Base-by-base conservation (phyloP, 2,888 invertebrate species). In the Torymus auratus region DNA sequence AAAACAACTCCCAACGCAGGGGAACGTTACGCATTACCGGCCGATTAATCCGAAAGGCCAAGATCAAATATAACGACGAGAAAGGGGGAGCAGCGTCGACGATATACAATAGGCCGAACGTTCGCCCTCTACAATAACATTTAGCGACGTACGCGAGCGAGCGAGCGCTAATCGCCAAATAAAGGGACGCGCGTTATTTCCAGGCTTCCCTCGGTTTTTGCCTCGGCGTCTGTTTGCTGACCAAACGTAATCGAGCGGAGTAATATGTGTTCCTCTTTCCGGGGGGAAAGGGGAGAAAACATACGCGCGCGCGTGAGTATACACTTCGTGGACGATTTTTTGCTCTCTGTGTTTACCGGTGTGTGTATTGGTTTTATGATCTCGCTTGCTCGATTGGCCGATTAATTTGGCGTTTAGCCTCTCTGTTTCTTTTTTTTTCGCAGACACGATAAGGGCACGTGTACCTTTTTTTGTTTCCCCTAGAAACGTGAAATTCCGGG, bases 131-230 rank as follows among this genome's bases (percentile, higher is more conserved):
- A 15, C 52, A 74, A 62, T 69, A 67, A 73, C 58, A 68, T 65
- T 70, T 52, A 53, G n/a, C 53, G n/a, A n/a, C n/a, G 15, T 7
- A 7, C 28, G 7, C 28, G 7, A 28, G 3, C 28, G 28, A 28
- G 4, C 28, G 28, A 28, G 28, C 70, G n/a, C 52, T 80, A 70
- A 80, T 65, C 64, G n/a, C n/a, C 64, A 65, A 75, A 75, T 53
- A 64, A 70, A 64, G 11, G 55, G 60, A 20, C 56, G 52, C 17
- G 12, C 56, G 41, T 65, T 74, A 75, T 69, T 70, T 53, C 11
- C 13, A 11, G 11, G 60, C 13, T 41, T 58, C 55, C 55, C 28
- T 17, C 65, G 65, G 12, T 11, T 41, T 61, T 61, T 61, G 20
- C 64, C 62, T 2, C 12, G 12, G 4, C 12, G 7, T 62, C 15